Conservation (phyloP, 2,113 vertebrate species). For the Cnemophilus loriae region DNA sequence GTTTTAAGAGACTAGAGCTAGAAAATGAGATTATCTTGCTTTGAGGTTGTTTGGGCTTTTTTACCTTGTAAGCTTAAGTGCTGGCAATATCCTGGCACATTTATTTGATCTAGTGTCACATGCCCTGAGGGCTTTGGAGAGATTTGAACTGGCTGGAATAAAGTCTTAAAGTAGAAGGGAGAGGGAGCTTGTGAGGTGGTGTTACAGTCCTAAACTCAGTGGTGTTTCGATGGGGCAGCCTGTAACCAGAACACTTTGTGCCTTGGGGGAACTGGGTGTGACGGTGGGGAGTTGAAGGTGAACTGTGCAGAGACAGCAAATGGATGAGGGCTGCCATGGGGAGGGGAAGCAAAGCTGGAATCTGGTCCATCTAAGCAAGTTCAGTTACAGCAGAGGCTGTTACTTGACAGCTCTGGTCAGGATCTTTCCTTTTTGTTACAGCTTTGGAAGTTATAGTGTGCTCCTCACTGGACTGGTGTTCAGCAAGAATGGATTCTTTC, state of each 20-base stretch:
- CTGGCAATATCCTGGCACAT: background rate
- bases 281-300: rapidly evolving
- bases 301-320: background rate
- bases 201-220: background rate
- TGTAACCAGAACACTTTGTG: background rate
- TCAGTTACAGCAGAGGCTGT: background rate
- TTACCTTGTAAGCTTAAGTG: background rate
- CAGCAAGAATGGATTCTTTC: background rate
- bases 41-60: background rate
- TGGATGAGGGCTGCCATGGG: background rate
- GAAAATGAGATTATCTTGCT: background rate
- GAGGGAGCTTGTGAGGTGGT: background rate
- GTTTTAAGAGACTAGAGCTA: background rate
- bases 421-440: background rate
- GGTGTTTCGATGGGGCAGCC: background rate
- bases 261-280: background rate
- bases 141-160: background rate
- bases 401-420: background rate
- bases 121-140: background rate
- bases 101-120: background rate
- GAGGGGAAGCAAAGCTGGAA: background rate
- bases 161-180: background rate
- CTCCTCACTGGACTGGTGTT: background rate
- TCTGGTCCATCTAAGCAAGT: background rate
- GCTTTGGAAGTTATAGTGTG: background rate